Percentiles rank a stretch among this genome's conserved stretches.
These are phyloP conservation scores for Lycodopsis pacificus DNA, from an alignment of 2,797 vertebrate genomes.

Conservation along the genomic window DNA sequence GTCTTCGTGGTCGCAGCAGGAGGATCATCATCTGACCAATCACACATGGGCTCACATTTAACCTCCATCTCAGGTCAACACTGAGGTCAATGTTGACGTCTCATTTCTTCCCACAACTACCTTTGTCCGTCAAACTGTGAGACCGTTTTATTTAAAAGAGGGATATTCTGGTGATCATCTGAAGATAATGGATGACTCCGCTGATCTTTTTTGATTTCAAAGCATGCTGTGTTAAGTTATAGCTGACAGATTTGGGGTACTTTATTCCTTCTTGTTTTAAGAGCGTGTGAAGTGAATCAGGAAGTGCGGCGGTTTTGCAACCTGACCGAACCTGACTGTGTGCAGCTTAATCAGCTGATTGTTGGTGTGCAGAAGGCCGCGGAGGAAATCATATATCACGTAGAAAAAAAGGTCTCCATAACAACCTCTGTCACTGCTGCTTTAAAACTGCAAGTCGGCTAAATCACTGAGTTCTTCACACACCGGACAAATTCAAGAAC, in stretches of 20 bases:
- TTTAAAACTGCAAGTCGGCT: background rate
- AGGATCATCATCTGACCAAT: slow-evolving; percentile 48
- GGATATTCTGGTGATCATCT: background rate
- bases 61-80: slow-evolving; percentile 11
- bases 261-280: background rate
- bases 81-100: background rate
- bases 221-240: background rate
- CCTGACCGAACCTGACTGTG: background rate
- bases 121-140: background rate
- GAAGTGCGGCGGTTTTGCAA: slow-evolving; percentile 26
- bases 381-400: background rate
- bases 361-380: background rate
- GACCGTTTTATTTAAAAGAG: background rate
- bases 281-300: slow-evolving; percentile 1
- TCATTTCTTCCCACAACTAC: background rate
- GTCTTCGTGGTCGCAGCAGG: slow-evolving; percentile 36
- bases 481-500: background rate
- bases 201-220: background rate
- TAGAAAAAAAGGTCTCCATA: background rate
- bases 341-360: slow-evolving; percentile 41
- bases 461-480: background rate
- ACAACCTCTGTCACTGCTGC: background rate
- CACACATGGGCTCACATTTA: slow-evolving; percentile 27
- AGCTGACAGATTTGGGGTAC: background rate
- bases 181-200: background rate